phyloP scores from a whole-genome alignment of 2,113 vertebrate genomes.

The Mus pahari region DNA sequence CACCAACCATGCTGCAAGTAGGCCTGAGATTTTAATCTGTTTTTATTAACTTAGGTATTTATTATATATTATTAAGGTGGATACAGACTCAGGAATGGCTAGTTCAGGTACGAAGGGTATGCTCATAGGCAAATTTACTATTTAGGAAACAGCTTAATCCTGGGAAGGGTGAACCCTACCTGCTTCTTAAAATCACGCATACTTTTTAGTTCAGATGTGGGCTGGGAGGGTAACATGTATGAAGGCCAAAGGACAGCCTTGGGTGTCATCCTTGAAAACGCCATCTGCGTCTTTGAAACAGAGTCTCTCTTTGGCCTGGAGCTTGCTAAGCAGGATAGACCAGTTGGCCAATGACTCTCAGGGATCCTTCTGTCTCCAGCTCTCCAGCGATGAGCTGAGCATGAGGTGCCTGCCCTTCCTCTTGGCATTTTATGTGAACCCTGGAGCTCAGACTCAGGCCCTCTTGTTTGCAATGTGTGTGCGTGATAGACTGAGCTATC shows the following conservation, averaged over 20 bases:
- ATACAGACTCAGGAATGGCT: neutral
- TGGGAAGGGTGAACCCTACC: neutral
- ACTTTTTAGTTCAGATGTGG: neutral
- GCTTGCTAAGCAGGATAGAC: neutral
- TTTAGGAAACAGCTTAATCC: slow-evolving; percentile 11
- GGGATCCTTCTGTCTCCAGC: neutral
- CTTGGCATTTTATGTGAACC: neutral
- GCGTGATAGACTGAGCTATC: neutral
- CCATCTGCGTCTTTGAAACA: neutral
- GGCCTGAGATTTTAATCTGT: slow-evolving; percentile 65
- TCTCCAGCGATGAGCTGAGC: neutral
- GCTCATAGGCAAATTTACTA: neutral
- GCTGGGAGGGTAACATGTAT: no score
- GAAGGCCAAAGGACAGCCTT: neutral
- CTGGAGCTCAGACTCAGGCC: neutral
- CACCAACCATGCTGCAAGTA: slow-evolving; percentile 67
- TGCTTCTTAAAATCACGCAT: neutral
- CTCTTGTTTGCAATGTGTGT: neutral
- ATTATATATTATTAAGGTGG: slow-evolving; percentile 46
- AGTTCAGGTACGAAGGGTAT: neutral
- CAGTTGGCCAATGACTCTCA: neutral
- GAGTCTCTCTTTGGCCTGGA: neutral
- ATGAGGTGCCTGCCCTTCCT: neutral
- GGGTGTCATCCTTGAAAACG: neutral
- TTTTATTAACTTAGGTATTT: slow-evolving; percentile 52